A percentile compares a stretch with the other conserved stretches of the same genome.
Conservation (phyloP, 2,888 invertebrate species). For the Andrena praecox region DNA sequence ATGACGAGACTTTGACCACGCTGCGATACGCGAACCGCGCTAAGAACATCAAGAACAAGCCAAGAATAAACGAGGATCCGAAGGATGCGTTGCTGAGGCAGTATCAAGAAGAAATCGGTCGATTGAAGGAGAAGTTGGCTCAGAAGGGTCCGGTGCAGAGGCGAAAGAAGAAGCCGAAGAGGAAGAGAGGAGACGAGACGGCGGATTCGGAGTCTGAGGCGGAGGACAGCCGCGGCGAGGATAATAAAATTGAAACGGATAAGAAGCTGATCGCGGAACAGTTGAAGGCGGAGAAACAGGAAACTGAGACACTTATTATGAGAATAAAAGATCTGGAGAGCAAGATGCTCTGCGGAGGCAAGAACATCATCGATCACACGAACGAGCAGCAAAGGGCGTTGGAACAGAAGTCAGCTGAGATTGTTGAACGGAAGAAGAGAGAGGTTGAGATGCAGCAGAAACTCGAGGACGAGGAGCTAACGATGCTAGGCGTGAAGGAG, state of each 20-base stretch:
- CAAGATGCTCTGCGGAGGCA: slow-evolving; percentile 96
- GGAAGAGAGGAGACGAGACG: slow-evolving; percentile 85
- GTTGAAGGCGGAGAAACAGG: slow-evolving; percentile 89
- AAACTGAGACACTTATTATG: slow-evolving; percentile 91
- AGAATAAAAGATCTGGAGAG: slow-evolving; percentile 95
- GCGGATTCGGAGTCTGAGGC: slow-evolving; percentile 83
- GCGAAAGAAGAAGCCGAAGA: slow-evolving; percentile 85
- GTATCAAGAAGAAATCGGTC: slow-evolving; percentile 97
- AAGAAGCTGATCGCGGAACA: slow-evolving; percentile 86
- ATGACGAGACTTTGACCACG: slow-evolving; percentile 99
- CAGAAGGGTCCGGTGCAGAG: slow-evolving; percentile 82
- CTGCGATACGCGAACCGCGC: slow-evolving; percentile 98
- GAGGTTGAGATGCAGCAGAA: slow-evolving; percentile 97
- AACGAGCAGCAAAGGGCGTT: slow-evolving; percentile 96
- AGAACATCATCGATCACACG: slow-evolving; percentile 97
- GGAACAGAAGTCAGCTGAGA: slow-evolving; percentile 93
- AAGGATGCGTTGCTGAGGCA: slow-evolving; percentile 98
- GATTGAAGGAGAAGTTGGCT: slow-evolving; percentile 86
- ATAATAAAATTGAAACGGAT: slow-evolving; percentile 84
- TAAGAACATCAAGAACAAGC: slow-evolving; percentile 99
- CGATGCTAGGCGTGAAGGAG: slow-evolving; percentile 94
- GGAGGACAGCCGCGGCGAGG: slow-evolving; percentile 85
- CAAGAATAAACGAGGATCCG: slow-evolving; percentile 99
- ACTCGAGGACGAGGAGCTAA: slow-evolving; percentile 97
- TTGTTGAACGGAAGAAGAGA: slow-evolving; percentile 93